These are phyloP conservation scores for Pheosia tremula DNA, from an alignment of 2,888 invertebrate genomes.

Conservation along the genomic window DNA sequence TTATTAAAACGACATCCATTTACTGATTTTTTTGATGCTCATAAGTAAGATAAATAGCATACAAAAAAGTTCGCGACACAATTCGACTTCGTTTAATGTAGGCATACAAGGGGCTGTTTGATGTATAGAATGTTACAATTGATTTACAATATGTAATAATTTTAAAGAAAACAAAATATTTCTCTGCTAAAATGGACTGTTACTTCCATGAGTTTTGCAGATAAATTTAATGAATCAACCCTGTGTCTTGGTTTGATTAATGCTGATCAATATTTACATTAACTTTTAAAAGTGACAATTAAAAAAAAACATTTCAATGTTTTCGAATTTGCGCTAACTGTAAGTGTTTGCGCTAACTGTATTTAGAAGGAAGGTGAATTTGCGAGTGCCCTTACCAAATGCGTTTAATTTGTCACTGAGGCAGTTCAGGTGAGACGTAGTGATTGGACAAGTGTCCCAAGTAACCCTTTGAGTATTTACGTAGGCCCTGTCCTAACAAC, in stretches of 20 bases:
- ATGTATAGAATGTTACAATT: too few species aligned
- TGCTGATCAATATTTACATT: too few species aligned
- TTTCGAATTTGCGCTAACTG: background rate
- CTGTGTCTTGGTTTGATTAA: too few species aligned
- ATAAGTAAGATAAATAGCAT: conserved; percentile 6
- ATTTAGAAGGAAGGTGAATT: background rate
- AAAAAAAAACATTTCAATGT: too few species aligned
- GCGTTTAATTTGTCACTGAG: conserved; percentile 40
- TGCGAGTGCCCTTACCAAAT: conserved; percentile 15
- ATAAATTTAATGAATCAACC: too few species aligned
- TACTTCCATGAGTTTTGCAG: too few species aligned
- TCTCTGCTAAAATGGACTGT: too few species aligned
- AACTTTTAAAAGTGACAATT: too few species aligned
- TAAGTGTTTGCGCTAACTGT: background rate
- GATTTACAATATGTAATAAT: too few species aligned
- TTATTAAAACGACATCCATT: conserved; percentile 34
- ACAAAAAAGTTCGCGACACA: background rate
- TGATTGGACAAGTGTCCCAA: conserved; percentile 39
- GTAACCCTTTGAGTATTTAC: conserved; percentile 51
- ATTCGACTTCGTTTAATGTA: too few species aligned
- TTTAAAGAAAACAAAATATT: too few species aligned
- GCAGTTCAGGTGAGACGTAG: conserved; percentile 21
- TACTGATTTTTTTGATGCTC: conserved; percentile 14
- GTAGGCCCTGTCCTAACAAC: conserved; percentile 54
- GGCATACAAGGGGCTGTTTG: too few species aligned